These are phyloP conservation scores for Channa maculata DNA, from an alignment of 2,113 vertebrate genomes.

Conservation along the genomic window DNA sequence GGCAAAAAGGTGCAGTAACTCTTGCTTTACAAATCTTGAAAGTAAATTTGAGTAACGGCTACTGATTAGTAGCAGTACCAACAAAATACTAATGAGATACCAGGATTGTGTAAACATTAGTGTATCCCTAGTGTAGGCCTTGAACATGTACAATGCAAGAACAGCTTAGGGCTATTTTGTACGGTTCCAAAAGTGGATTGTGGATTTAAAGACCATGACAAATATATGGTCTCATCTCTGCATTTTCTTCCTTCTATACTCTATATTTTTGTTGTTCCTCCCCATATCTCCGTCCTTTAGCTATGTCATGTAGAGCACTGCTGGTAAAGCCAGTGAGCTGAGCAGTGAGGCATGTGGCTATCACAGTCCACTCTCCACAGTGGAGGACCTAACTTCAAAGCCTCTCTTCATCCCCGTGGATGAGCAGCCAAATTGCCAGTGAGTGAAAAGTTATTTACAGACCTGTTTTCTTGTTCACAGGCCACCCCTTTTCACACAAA, in stretches of 20 bases:
- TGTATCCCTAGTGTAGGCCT: too few species aligned
- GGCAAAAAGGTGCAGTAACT: too few species aligned
- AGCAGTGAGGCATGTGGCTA: neutral
- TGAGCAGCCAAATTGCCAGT: slow-evolving; percentile 47
- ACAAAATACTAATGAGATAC: too few species aligned
- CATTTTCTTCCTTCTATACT: neutral
- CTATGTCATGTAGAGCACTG: neutral
- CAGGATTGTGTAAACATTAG: too few species aligned
- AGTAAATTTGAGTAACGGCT: too few species aligned
- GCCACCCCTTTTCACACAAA: slow-evolving; percentile 4
- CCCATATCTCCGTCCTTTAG: neutral
- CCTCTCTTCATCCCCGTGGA: slow-evolving; percentile 42
- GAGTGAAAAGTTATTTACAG: slow-evolving; percentile 60
- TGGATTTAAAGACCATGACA: too few species aligned
- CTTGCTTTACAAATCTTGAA: too few species aligned
- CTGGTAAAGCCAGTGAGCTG: neutral
- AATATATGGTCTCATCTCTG: neutral
- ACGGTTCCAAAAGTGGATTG: too few species aligned
- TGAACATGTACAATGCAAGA: too few species aligned
- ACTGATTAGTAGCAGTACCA: too few species aligned
- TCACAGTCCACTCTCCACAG: slow-evolving; percentile 27
- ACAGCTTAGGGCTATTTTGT: too few species aligned
- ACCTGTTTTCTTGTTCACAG: slow-evolving; percentile 20
- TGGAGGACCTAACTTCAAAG: slow-evolving; percentile 39
- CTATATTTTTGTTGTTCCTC: neutral